Percentiles rank a stretch among this genome's conserved stretches.
Conservation (phyloP, 2,888 invertebrate species). For the Drosophila austrosaltans region DNA sequence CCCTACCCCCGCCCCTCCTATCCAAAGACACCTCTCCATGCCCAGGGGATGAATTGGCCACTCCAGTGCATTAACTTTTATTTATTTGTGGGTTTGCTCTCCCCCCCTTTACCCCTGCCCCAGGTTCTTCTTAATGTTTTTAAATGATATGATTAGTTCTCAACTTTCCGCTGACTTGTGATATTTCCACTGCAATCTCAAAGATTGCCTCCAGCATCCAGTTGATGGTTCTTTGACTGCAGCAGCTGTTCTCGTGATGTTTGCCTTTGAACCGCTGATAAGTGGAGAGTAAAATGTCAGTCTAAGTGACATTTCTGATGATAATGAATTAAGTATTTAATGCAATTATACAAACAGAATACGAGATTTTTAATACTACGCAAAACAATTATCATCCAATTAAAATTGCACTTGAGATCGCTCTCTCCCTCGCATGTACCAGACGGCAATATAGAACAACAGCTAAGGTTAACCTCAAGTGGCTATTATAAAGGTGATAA, state of each 20-base stretch:
- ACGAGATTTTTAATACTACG: conserved; percentile 4
- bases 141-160: conserved; percentile 15
- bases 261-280: not conserved
- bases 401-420: conserved; percentile 21
- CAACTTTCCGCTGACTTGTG: conserved; percentile 9
- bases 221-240: not conserved
- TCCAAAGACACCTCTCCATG: conserved; percentile 32
- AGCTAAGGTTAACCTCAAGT: conserved; percentile 15
- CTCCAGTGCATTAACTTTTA: conserved; percentile 49
- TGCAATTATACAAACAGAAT: conserved; percentile 5
- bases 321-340: conserved; percentile 11
- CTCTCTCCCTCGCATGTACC: conserved; percentile 6
- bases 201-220: conserved; percentile 14
- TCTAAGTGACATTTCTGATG: not conserved
- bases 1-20: not conserved
- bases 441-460: not conserved
- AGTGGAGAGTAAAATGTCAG: not conserved
- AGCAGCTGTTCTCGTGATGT: not conserved
- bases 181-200: conserved; percentile 4
- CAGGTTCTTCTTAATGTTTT: not conserved
- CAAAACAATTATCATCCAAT: conserved; percentile 29
- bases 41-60: conserved; percentile 57
- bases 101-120: not conserved
- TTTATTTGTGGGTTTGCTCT: conserved; percentile 50
- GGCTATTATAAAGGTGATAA: not conserved